Percentiles rank a stretch among this genome's conserved stretches.
Evolutionary conservation across 2,797 vertebrate genomes (phyloP).

Genomic region (Enteromius radiatus): DNA sequence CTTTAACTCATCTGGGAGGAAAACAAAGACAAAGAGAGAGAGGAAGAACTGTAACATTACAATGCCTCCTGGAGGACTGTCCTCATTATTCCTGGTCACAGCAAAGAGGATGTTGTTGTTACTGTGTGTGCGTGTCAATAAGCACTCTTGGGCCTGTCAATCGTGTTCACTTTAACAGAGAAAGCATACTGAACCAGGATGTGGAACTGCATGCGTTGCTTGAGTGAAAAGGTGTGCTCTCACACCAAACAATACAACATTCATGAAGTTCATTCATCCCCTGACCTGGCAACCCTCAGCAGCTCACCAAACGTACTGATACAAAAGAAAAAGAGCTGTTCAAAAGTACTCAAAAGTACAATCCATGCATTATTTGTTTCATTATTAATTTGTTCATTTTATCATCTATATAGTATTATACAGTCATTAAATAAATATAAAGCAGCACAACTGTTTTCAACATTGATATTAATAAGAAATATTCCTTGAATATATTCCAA

Average conservation of each 20-base stretch:
- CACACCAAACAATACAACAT: neutral
- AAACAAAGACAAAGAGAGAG: slow-evolving; percentile 6
- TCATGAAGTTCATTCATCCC: neutral
- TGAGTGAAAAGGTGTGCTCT: neutral
- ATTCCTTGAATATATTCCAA: neutral
- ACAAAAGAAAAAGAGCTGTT: neutral
- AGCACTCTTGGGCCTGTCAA: neutral
- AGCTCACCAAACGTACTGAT: neutral
- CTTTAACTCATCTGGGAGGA: slow-evolving; percentile 89
- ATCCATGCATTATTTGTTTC: neutral
- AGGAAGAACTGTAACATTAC: slow-evolving; percentile 1
- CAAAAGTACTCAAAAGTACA: neutral
- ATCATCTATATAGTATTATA: neutral
- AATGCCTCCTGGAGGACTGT: slow-evolving; percentile 34
- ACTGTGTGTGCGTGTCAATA: slow-evolving; percentile 15
- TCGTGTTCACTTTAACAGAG: neutral
- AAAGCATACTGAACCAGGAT: slow-evolving; percentile 3
- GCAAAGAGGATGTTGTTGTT: slow-evolving; percentile 7
- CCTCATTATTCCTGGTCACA: slow-evolving; percentile 43
- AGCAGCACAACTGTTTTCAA: neutral
- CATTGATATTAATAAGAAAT: neutral
- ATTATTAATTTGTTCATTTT: neutral
- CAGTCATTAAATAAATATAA: neutral
- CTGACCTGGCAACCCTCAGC: neutral
- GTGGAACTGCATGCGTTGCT: neutral